phyloP scores from a whole-genome alignment of 2,797 vertebrate genomes.

The Amphiprion clarkii region DNA sequence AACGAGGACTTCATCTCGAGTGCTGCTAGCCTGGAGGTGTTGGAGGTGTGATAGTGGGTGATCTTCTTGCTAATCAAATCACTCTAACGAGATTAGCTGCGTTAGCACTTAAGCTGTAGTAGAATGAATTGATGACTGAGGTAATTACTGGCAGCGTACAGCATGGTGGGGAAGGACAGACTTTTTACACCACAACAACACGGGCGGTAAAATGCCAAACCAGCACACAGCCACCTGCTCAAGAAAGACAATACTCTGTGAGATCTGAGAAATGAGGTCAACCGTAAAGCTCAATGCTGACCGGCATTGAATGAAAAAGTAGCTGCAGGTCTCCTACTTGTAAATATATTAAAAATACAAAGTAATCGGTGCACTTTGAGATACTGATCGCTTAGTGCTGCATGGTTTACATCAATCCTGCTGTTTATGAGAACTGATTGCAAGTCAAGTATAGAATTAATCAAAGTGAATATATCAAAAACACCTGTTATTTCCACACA shows the following conservation, averaged over 20 bases:
- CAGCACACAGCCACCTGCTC: conserved; percentile 67
- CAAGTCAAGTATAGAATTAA: conserved; percentile 11
- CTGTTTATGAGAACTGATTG: background rate
- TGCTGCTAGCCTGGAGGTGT: conserved; percentile 63
- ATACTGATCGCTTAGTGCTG: background rate
- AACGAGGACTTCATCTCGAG: conserved; percentile 45
- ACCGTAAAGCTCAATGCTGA: conserved; percentile 23
- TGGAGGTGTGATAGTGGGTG: conserved; percentile 59
- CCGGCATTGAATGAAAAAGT: background rate
- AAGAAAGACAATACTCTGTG: conserved; percentile 76
- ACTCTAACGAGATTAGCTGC: conserved; percentile 71
- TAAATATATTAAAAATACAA: conserved; percentile 1
- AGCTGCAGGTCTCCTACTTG: background rate
- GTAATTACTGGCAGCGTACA: conserved; percentile 72
- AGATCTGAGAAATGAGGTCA: conserved; percentile 45
- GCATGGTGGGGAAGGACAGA: conserved; percentile 54
- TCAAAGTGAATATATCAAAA: conserved; percentile 16
- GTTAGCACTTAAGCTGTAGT: conserved; percentile 71
- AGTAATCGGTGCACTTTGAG: background rate
- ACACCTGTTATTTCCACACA: conserved; percentile 25
- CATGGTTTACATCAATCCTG: conserved; percentile 19
- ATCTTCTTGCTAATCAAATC: conserved; percentile 75
- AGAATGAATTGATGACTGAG: conserved; percentile 72
- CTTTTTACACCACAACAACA: conserved; percentile 55
- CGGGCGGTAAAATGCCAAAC: conserved; percentile 68